A percentile compares a stretch with the other conserved stretches of the same genome.
phyloP scores from a whole-genome alignment of 2,113 vertebrate species.

The Heliornis fulica region DNA sequence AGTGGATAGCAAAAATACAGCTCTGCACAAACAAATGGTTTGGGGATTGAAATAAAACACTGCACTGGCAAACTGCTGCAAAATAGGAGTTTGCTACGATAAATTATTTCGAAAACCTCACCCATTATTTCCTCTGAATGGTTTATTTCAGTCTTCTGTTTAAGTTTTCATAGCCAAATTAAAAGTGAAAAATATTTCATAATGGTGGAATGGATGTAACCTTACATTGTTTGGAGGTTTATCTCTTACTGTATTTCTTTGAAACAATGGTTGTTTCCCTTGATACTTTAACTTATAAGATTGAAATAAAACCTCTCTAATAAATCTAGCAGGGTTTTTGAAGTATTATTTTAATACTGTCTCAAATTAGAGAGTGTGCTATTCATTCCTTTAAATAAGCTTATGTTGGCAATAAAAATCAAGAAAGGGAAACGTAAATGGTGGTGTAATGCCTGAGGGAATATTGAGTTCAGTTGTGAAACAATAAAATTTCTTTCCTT shows the following conservation, averaged over 20 bases:
- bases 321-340: background rate
- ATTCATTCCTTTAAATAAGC: constrained; percentile 64
- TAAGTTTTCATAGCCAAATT: background rate
- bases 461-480: constrained; percentile 55
- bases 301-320: background rate
- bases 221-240: background rate
- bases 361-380: constrained; percentile 18
- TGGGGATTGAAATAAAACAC: background rate
- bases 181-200: background rate
- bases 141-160: background rate
- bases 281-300: background rate
- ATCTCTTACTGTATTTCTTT: background rate
- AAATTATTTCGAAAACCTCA: background rate
- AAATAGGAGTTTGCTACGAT: background rate
- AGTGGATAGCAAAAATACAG: background rate
- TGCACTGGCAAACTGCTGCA: background rate
- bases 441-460: constrained; percentile 3
- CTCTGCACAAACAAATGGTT: no score
- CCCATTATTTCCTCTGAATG: background rate
- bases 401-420: constrained; percentile 61
- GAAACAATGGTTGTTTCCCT: background rate
- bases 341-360: background rate
- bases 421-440: constrained; percentile 36
- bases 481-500: constrained; percentile 58
- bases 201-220: background rate